Evolutionary conservation across 2,113 vertebrate genomes (phyloP).

Genomic region (Lipophrys pholis): DNA sequence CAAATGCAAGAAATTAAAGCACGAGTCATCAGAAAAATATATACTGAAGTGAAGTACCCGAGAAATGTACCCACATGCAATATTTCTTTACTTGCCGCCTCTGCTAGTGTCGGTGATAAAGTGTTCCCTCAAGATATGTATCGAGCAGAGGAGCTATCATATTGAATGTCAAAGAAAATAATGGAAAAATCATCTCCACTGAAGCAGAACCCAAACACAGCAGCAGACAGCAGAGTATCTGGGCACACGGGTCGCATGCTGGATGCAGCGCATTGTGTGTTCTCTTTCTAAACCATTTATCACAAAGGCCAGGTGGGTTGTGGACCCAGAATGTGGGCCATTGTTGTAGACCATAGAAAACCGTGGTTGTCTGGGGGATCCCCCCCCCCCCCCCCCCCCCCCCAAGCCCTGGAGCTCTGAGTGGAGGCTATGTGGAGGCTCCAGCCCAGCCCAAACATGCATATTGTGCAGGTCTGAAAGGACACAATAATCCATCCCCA

Average conservation of each 20-base stretch:
- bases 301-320: conserved; percentile 77
- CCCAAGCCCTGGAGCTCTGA: conserved; percentile 49
- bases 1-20: too few relatives aligned
- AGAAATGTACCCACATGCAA: too few relatives aligned
- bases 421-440: conserved; percentile 60
- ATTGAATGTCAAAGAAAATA: conserved; percentile 28
- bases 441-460: conserved; percentile 72
- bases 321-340: conserved; percentile 74
- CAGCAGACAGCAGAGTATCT: conserved; percentile 16
- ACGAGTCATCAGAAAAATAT: too few relatives aligned
- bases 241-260: conserved; percentile 30
- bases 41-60: too few relatives aligned
- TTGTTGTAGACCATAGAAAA: conserved; percentile 72
- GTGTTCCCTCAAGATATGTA: background rate
- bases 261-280: conserved; percentile 43
- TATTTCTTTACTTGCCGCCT: too few relatives aligned
- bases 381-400: background rate
- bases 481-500: conserved; percentile 75
- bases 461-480: conserved; percentile 79
- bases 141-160: too few relatives aligned
- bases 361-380: conserved; percentile 62
- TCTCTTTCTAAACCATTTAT: conserved; percentile 75
- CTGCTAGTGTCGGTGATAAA: background rate
- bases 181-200: conserved; percentile 6
- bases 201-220: conserved; percentile 26